Evolutionary conservation across 2,888 invertebrate genomes (phyloP).

Genomic region (Cephus pygmeus): DNA sequence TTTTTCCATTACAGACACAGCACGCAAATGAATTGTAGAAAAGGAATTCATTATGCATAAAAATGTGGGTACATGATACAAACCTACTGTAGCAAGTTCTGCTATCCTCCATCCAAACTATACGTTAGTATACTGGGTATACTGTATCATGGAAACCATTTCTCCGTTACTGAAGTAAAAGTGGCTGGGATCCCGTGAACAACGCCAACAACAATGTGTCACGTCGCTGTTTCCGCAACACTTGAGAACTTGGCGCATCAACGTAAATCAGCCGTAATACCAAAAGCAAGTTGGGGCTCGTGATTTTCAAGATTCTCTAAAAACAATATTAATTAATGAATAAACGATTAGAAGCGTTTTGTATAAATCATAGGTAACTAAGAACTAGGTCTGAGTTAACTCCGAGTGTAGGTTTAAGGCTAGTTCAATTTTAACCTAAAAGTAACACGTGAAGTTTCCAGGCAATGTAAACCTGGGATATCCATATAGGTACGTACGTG

Average conservation of each 20-base stretch:
- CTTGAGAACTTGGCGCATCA: conserved; percentile 16
- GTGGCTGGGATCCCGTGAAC: neutral
- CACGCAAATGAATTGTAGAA: neutral
- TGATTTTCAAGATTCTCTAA: neutral
- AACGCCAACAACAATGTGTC: conserved; percentile 19
- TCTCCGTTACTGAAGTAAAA: neutral
- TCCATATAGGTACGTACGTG: neutral
- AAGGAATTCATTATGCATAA: neutral
- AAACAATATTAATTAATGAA: neutral
- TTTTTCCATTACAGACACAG: neutral
- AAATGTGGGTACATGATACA: neutral
- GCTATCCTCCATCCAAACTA: neutral
- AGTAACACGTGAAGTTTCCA: neutral
- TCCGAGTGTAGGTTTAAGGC: neutral
- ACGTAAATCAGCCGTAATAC: conserved; percentile 15
- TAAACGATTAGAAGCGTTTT: too few species aligned
- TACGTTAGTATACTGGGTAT: neutral
- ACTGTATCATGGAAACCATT: neutral
- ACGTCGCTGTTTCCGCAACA: conserved; percentile 5
- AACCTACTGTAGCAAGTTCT: neutral
- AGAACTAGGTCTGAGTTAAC: too few species aligned
- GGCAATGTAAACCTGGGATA: neutral
- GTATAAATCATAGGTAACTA: too few species aligned
- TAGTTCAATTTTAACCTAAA: too few species aligned
- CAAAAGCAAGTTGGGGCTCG: neutral